These are phyloP conservation scores for Torymus auratus DNA, from an alignment of 2,888 invertebrate species.

Conservation along the genomic window DNA sequence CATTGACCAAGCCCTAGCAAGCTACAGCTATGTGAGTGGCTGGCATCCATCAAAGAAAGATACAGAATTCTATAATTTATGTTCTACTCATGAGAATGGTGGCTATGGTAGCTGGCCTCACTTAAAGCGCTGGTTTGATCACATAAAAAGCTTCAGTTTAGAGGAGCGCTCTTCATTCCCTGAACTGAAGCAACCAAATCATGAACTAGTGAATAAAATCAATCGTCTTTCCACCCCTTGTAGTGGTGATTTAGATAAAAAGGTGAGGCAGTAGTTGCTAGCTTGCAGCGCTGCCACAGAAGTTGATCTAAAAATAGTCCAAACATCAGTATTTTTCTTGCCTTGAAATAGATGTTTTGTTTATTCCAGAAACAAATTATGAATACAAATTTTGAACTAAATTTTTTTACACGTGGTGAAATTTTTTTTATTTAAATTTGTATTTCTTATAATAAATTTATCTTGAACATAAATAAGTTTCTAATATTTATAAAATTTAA, in stretches of 20 bases:
- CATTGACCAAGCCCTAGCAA: constrained; percentile 47
- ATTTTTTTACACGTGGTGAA: too few relatives aligned
- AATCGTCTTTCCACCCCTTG: constrained; percentile 58
- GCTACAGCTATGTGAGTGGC: constrained; percentile 79
- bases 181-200: constrained; percentile 75
- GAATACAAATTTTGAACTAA: too few relatives aligned
- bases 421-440: too few relatives aligned
- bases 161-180: constrained; percentile 78
- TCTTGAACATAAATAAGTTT: too few relatives aligned
- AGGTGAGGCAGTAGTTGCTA: constrained; percentile 70
- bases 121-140: constrained; percentile 81
- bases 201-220: constrained; percentile 66
- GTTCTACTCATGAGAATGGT: constrained; percentile 63
- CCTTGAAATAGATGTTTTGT: constrained; percentile 4
- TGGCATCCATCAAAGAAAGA: constrained; percentile 79
- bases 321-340: background rate
- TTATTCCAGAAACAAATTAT: background rate
- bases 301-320: constrained; percentile 3
- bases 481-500: too few relatives aligned
- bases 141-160: constrained; percentile 80
- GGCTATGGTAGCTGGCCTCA: constrained; percentile 77
- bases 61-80: constrained; percentile 74
- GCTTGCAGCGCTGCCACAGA: constrained; percentile 65
- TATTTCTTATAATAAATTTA: too few relatives aligned
- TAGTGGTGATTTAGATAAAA: constrained; percentile 64